phyloP scores from a whole-genome alignment of 2,113 vertebrate species.

The Haplochromis vanheusdeni region DNA sequence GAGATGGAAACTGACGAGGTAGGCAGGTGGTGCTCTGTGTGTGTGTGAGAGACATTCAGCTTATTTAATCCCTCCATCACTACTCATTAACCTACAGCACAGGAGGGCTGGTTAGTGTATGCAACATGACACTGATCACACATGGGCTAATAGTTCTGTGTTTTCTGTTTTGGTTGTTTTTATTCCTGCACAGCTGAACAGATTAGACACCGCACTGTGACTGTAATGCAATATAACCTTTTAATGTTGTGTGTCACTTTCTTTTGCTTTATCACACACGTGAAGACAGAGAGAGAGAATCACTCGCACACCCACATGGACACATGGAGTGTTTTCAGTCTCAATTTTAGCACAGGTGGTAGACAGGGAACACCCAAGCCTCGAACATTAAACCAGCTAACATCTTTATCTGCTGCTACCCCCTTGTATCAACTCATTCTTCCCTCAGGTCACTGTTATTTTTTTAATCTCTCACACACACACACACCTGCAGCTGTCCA shows the following conservation, averaged over 20 bases:
- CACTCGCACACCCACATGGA: neutral
- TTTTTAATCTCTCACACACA: neutral
- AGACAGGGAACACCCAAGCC: neutral
- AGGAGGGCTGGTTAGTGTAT: neutral
- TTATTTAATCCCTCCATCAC: constrained; percentile 39
- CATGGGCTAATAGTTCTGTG: constrained; percentile 9
- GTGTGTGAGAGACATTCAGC: neutral
- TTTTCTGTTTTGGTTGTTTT: neutral
- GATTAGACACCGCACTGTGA: neutral
- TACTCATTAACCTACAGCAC: constrained; percentile 47
- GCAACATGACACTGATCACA: constrained; percentile 45
- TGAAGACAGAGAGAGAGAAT: neutral
- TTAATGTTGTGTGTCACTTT: neutral
- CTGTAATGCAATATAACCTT: constrained; percentile 1
- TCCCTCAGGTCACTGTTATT: neutral
- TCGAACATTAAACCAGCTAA: constrained; percentile 1
- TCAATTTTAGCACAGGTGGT: constrained; percentile 5
- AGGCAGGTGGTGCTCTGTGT: neutral
- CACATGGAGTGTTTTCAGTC: neutral
- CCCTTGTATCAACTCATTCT: neutral
- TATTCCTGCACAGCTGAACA: neutral
- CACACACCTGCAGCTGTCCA: neutral
- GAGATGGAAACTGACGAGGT: constrained; percentile 34
- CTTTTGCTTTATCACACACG: neutral
- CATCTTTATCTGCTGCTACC: neutral